Evolutionary conservation across 2,113 vertebrate genomes (phyloP), one percentile per base, ranked within the genome.

Genomic region (Strix aluco): DNA sequence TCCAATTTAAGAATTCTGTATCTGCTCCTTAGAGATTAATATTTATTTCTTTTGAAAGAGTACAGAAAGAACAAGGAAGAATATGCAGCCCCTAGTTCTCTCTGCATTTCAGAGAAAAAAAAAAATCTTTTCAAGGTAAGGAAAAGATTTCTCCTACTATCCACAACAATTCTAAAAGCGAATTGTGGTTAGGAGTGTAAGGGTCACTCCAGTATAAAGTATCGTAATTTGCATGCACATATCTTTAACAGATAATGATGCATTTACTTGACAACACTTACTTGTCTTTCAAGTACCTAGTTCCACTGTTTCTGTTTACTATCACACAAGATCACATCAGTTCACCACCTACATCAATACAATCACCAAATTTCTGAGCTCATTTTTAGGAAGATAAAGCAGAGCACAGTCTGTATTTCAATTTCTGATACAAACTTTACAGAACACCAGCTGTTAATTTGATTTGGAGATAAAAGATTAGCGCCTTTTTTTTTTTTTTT

Each of bases 161-260:
- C 7, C 29, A 66, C 10, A 75, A 38, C 13, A 46, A 27, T 32
- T 26, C 15, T 29, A 38, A 7, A 70, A 11, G 44, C 16, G 40
- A 66, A 36, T 5, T 2, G 5, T 7, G 15, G 16, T 26, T 23
- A 54, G 46, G 38, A 66, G 30, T 1, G 0, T 4, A 62, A 40
- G 58, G 63, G 32, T 80, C 63, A 23, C 17, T 77, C 9, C 54
- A 26, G 38, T 59, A 58, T 29, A 9, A 51, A 44, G 65, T 3
- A 47, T 3, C n/a, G 15, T 10, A 36, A 54, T 85, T 47, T 72
- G 27, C 40, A 65, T 13, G 49, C 49, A 40, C 1, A 1, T 13
- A 47, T 7, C 32, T 78, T 46, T 27, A n/a, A 34, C 17, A 46
- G 32, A 38, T 5, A 71, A 61, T 4, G 29, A 69, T 42, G 27